Evolutionary conservation across 2,113 vertebrate genomes (phyloP).

Genomic region (Falco punctatus): DNA sequence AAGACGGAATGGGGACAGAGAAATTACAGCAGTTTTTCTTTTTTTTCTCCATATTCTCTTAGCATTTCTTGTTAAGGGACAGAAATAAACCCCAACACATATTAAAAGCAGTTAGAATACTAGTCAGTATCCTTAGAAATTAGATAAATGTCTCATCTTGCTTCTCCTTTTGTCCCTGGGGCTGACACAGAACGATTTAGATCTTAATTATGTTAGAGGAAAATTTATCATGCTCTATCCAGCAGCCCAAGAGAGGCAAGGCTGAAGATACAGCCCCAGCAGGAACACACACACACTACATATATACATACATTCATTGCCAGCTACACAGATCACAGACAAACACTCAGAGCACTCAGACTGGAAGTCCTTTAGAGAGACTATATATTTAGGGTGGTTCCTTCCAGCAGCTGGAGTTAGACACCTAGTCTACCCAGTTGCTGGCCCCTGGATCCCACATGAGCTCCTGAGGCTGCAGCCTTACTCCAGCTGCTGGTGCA

Average conservation of each 20-base stretch:
- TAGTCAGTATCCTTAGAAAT: background rate
- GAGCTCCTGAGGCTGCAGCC: background rate
- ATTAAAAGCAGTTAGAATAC: background rate
- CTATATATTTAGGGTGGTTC: background rate
- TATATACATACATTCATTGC: no score
- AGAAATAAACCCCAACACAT: background rate
- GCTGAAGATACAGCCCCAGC: background rate
- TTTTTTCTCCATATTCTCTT: background rate
- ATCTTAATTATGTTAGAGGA: background rate
- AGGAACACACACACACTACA: accelerated
- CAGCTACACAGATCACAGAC: background rate
- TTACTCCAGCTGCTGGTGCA: background rate
- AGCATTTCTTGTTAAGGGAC: background rate
- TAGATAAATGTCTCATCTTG: background rate
- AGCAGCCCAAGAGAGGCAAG: background rate
- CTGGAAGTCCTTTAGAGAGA: background rate
- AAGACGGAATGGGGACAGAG: background rate
- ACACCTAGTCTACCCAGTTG: background rate
- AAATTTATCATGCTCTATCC: background rate
- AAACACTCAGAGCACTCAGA: background rate
- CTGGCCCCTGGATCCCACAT: background rate
- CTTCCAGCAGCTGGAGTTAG: background rate
- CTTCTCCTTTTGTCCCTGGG: background rate
- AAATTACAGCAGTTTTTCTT: background rate
- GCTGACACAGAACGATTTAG: background rate